Evolutionary conservation across 1,140 invertebrate species (phyloP).

Genomic region (Drosophila pruinosa): DNA sequence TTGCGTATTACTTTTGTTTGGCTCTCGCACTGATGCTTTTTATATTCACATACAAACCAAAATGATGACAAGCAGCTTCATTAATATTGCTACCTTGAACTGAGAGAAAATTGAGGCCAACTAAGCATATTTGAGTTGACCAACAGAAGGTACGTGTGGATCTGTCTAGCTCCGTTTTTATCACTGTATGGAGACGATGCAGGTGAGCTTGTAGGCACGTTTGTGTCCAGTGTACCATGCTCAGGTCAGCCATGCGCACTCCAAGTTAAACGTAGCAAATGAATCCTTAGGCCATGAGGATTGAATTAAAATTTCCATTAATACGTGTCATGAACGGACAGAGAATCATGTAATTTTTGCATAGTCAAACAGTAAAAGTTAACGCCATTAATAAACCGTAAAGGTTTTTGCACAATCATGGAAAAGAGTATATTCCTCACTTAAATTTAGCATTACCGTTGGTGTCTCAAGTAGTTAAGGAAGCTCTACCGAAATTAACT

Average conservation of each 20-base stretch:
- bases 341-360: background rate
- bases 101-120: background rate
- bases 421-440: background rate
- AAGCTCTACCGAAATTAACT: background rate
- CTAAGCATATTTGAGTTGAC: background rate
- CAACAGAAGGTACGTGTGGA: background rate
- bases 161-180: background rate
- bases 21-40: no score
- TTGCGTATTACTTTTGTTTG: no score
- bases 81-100: background rate
- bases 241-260: constrained; percentile 8
- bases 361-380: background rate
- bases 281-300: background rate
- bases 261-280: constrained; percentile 13
- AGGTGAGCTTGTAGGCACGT: constrained; percentile 5
- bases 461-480: background rate
- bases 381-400: background rate
- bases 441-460: background rate
- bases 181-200: background rate
- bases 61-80: background rate
- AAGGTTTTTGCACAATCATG: background rate
- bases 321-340: constrained; percentile 2
- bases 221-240: background rate
- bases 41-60: background rate
- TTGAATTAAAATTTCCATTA: constrained; percentile 17